Base-by-base conservation (phyloP, 2,888 invertebrate species). In the Heliconius hortense region DNA sequence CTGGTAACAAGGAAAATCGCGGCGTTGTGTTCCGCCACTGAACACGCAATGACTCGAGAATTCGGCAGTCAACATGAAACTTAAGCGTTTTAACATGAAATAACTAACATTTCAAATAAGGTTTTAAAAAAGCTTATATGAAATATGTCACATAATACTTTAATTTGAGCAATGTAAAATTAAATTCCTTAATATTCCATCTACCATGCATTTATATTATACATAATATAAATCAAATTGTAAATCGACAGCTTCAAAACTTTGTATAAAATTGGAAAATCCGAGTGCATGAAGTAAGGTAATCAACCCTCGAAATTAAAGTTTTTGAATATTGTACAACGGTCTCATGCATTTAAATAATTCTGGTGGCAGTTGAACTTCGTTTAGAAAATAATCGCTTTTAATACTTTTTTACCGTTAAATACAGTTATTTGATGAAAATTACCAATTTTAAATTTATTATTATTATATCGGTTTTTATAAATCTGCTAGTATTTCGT, bases 341-440 rank as follows among this genome's bases (percentile, higher is more conserved):
- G 13, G 8, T 66, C 48, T 48, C 39, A 43, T 66, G 66, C 24
- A 66, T 66, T 66, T 66, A 66, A 66, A 66, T 66, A 43, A 43
- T 39, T 18, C 39, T 43, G 66, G 66, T 39, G 24, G 66, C 66
- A 66, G 24, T 43, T 64, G 15, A 66, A 24, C 18, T 43, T 39
- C n/a, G 24, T 26, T 66, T 66, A 39, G 39, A 39, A 24, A 13
- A 39, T 64, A 35, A 64, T 35, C 5, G 4, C 35, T 39, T 24
- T 66, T 43, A 39, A 24, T 3, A 39, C 39, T 43, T 43, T 39
- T 7, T 1, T 43, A 43, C 18, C 15, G 15, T n/a, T 7, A 43
- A 66, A 3, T 4, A 35, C 4, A 64, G 21, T 15, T 18, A 21
- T 4, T 26, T 28, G 26, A 4, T 15, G 13, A 15, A 5, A 60